Conservation (phyloP, 2,888 invertebrate genomes). For the Dicroscelio sp. region DNA sequence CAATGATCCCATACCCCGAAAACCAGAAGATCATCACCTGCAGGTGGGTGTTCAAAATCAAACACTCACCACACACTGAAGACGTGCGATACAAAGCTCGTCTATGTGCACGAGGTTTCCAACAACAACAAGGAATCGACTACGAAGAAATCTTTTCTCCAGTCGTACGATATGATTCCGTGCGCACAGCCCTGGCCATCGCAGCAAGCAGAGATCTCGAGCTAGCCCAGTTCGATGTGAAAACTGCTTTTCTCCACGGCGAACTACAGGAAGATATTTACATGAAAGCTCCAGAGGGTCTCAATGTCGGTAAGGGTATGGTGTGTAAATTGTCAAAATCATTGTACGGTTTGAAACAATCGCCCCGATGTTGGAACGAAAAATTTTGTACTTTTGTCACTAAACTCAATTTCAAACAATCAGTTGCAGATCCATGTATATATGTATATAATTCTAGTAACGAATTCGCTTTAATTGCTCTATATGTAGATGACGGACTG, state of each 20-base stretch:
- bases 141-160: constrained; percentile 31
- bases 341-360: constrained; percentile 88
- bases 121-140: constrained; percentile 21
- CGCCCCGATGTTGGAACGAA: constrained; percentile 85
- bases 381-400: constrained; percentile 76
- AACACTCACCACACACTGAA: background rate
- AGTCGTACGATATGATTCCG: constrained; percentile 28
- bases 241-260: constrained; percentile 78
- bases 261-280: constrained; percentile 55
- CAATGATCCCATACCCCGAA: background rate
- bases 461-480: constrained; percentile 53
- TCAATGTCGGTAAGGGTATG: background rate
- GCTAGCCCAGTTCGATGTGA: constrained; percentile 70
- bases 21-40: background rate
- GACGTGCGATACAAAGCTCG: constrained; percentile 3
- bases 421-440: constrained; percentile 82
- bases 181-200: constrained; percentile 47
- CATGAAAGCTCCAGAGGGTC: constrained; percentile 40
- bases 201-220: constrained; percentile 68
- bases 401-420: constrained; percentile 75
- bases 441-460: constrained; percentile 54
- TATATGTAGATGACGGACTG: constrained; percentile 76
- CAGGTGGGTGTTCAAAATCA: constrained; percentile 45
- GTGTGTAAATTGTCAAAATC: constrained; percentile 82
- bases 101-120: constrained; percentile 4